Evolutionary conservation across 2,888 invertebrate genomes (phyloP).

Genomic region (Tipula unca): DNA sequence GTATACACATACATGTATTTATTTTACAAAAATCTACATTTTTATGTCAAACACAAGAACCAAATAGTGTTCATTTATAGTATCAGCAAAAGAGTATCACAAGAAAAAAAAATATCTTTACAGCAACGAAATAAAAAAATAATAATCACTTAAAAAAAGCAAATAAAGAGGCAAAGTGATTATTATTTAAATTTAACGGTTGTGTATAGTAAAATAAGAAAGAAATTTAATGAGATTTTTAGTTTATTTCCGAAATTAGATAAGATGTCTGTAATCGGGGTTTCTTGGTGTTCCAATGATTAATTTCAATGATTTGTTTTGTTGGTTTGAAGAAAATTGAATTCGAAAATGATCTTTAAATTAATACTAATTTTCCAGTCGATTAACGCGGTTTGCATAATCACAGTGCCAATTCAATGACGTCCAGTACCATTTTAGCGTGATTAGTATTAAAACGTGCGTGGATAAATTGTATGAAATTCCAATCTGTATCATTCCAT

Average conservation of each 20-base stretch:
- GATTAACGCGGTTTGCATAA: neutral
- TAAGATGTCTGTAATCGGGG: neutral
- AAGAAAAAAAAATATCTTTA: neutral
- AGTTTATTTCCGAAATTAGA: neutral
- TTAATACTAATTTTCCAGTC: neutral
- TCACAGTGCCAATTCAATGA: neutral
- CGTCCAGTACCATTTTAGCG: neutral
- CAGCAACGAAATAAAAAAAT: neutral
- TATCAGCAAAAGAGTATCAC: no score
- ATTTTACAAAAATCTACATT: neutral
- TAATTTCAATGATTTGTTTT: neutral
- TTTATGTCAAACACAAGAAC: no score
- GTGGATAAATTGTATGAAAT: neutral
- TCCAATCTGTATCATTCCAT: neutral
- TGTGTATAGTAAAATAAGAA: neutral
- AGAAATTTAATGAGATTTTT: neutral
- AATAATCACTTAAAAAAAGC: neutral
- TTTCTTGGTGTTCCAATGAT: neutral
- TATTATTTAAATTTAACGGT: neutral
- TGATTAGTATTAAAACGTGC: no score
- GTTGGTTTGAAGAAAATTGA: neutral
- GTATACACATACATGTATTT: neutral
- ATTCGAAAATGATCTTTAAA: neutral
- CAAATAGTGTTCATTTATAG: no score
- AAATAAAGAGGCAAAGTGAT: neutral